Base-by-base conservation (phyloP, 2,888 invertebrate species). In the Hydriomena furcata region DNA sequence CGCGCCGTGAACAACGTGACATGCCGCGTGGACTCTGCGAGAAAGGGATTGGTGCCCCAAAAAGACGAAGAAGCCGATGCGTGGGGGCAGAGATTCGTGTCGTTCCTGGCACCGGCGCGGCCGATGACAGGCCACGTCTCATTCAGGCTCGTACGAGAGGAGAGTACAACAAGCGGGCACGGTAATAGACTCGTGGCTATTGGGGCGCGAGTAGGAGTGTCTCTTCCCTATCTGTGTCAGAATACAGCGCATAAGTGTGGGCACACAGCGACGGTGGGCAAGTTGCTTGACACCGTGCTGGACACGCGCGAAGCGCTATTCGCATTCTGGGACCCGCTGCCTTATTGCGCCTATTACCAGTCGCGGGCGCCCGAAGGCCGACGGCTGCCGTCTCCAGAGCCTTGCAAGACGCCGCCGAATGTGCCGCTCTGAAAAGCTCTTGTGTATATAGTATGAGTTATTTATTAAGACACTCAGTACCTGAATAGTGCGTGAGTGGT, bases 281-380 rank as follows among this genome's bases (percentile, higher is more conserved):
- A 93, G 68, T 73, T 94, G 36, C 82, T 94, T 63, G 93, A 93
- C 27, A 94, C 93, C 0, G 94, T 95, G 25, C 74, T 96, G 61
- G 95, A 96, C 68, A 95, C 95, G 61, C 91, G 95, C 28, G 96
- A 96, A 72, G 96, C 95, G 0, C 84, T 96, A 0, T 96, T 96
- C 70, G 92, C 94, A 3, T 94, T 94, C 69, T 96, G 96, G 96
- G 96, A 96, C 73, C 96, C 96, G 3, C 75, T 96, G 65, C 96
- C 96, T 0, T 96, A 96, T 73, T 96, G 95, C 71, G 96, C 95
- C 1, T 96, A 95, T 75, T 96, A 96, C 81, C 95, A 95, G 73
- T 93, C 96, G 65, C 94, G 96, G 69, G 77, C 94, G 64, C 95
- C 96, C 28, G 83, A 79, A 20, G 84, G 82, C 57, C 77, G 79